Evolutionary conservation across 2,797 vertebrate species (phyloP).

Genomic region (Acestrorhynchus altus): DNA sequence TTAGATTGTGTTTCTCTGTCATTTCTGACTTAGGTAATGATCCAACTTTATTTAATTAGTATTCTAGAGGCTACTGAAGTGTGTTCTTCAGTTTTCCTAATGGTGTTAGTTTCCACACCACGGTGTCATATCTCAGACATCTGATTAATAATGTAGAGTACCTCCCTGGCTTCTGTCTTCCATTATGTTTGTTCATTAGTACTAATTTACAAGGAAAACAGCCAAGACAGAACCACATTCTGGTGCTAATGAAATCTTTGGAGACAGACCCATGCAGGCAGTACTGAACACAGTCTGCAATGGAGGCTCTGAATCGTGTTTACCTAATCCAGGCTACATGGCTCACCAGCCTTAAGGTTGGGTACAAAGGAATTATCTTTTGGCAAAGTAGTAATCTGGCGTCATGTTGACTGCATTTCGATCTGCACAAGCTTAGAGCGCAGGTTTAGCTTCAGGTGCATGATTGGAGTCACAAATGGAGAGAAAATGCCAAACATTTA

Average conservation of each 20-base stretch:
- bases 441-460: constrained; percentile 9
- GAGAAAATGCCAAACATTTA: constrained; percentile 30
- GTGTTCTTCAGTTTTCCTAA: background rate
- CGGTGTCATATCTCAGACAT: constrained; percentile 3
- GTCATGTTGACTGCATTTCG: constrained; percentile 36
- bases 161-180: background rate
- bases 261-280: constrained; percentile 19
- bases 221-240: constrained; percentile 18
- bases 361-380: constrained; percentile 55
- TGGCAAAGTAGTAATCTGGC: constrained; percentile 36
- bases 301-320: constrained; percentile 45
- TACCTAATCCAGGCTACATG: constrained; percentile 40
- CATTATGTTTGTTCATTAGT: constrained; percentile 16
- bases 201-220: constrained; percentile 43
- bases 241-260: constrained; percentile 44
- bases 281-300: constrained; percentile 27
- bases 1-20: too few species aligned
- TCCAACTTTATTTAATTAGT: too few species aligned
- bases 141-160: constrained; percentile 10
- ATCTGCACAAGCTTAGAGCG: constrained; percentile 16
- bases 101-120: background rate
- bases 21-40: too few species aligned
- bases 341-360: constrained; percentile 52
- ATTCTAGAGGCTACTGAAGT: too few species aligned
- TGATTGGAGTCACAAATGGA: constrained; percentile 22